Conservation (phyloP, 1,140 invertebrate genomes). For the Araneus ventricosus region DNA sequence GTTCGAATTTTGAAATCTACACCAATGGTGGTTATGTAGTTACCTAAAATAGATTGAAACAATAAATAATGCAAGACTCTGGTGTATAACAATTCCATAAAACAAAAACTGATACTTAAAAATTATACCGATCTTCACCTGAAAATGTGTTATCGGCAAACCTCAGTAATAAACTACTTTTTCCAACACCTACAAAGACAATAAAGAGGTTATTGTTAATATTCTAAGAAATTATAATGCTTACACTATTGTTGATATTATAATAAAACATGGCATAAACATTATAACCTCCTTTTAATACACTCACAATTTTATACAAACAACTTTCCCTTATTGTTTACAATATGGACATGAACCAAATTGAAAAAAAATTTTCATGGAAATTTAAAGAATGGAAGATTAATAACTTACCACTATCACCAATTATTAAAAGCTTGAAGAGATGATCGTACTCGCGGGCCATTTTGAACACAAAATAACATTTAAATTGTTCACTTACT, state of each 20-base stretch:
- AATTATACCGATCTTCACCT: constrained; percentile 81
- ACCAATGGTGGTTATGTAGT: constrained; percentile 99
- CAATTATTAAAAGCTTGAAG: constrained; percentile 98
- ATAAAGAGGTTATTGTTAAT: not conserved
- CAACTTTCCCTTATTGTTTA: not conserved
- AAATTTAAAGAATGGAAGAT: not conserved
- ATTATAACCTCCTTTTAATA: not conserved
- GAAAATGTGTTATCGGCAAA: constrained; percentile 99
- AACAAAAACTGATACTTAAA: not conserved
- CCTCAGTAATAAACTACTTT: constrained; percentile 95
- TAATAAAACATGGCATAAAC: not conserved
- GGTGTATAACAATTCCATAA: not conserved
- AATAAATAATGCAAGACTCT: constrained; percentile 82
- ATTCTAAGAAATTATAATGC: not conserved
- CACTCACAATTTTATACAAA: not conserved
- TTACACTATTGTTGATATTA: not conserved
- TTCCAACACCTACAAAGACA: constrained; percentile 93
- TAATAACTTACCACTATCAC: constrained; percentile 81
- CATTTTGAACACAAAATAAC: constrained; percentile 54
- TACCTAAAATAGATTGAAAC: constrained; percentile 85
- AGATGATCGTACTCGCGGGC: constrained; percentile 95
- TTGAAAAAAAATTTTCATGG: not conserved
- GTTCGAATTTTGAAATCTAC: constrained; percentile 99
- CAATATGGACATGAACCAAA: not conserved
- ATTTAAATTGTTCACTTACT: constrained; percentile 22